A percentile compares a stretch with the other conserved stretches of the same genome.
These are phyloP conservation scores for Drosophila nasuta DNA, from an alignment of 1,140 invertebrate species.

Conservation along the genomic window DNA sequence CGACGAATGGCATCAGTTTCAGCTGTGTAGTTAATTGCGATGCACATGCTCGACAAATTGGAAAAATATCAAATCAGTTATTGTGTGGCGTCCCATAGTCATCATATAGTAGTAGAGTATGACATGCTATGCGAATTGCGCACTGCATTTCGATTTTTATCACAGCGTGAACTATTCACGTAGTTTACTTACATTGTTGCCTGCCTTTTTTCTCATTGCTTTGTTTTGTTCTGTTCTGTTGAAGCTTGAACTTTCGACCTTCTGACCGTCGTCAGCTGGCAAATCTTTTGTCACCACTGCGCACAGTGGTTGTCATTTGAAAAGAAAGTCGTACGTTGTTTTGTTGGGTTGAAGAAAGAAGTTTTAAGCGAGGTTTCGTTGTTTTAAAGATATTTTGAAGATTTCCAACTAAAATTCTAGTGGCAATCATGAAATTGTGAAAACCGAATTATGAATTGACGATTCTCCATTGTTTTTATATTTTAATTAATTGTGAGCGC, in stretches of 20 bases:
- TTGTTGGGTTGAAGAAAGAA: neutral
- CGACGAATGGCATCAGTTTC: conserved; percentile 10
- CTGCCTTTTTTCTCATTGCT: too few species aligned
- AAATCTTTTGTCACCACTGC: neutral
- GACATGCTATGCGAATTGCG: conserved; percentile 11
- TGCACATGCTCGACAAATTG: conserved; percentile 22
- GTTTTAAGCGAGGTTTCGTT: too few species aligned
- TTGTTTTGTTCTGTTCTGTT: conserved; percentile 18
- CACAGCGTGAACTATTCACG: conserved; percentile 5
- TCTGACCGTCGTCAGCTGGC: conserved; percentile 17
- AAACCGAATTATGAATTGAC: too few species aligned
- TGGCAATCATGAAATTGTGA: too few species aligned
- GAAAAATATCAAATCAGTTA: conserved; percentile 35
- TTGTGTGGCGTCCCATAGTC: neutral
- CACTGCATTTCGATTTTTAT: conserved; percentile 13
- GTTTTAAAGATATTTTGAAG: too few species aligned
- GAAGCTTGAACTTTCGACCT: conserved; percentile 61
- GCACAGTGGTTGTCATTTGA: neutral
- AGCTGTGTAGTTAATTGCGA: conserved; percentile 16
- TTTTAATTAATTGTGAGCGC: too few species aligned
- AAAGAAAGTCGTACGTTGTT: neutral
- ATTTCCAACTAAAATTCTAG: too few species aligned
- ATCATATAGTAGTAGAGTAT: neutral
- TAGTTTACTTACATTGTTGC: neutral
- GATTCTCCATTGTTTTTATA: too few species aligned